phyloP scores from a whole-genome alignment of 2,113 vertebrate species.

The Hippocampus comes region DNA sequence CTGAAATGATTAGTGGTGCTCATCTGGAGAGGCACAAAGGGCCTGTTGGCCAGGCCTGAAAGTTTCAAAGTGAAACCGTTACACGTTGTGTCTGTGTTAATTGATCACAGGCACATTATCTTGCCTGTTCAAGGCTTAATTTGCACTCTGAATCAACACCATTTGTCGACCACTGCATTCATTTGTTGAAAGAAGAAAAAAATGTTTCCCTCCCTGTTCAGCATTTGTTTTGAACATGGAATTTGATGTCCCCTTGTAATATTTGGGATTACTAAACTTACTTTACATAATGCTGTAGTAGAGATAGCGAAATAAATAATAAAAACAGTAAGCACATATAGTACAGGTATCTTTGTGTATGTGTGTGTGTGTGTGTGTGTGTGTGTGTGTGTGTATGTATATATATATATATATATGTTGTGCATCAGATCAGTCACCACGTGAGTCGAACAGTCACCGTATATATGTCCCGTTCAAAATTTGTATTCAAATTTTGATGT shows the following conservation, averaged over 20 bases:
- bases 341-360: too few relatives aligned
- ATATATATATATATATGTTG: too few relatives aligned
- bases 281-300: background rate
- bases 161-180: constrained; percentile 64
- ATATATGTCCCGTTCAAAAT: too few relatives aligned
- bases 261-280: background rate
- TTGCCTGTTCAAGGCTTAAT: constrained; percentile 71
- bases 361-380: too few relatives aligned
- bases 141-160: constrained; percentile 73
- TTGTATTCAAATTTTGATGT: too few relatives aligned
- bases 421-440: too few relatives aligned
- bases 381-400: too few relatives aligned
- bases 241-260: constrained; percentile 16
- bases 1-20: constrained; percentile 71
- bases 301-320: too few relatives aligned
- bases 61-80: constrained; percentile 68
- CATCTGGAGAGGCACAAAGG: constrained; percentile 65
- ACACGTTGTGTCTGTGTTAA: constrained; percentile 74
- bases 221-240: constrained; percentile 31
- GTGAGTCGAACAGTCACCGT: too few relatives aligned
- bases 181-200: constrained; percentile 61
- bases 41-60: constrained; percentile 58
- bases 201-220: constrained; percentile 34
- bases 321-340: too few relatives aligned
- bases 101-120: constrained; percentile 76